Conservation (phyloP, 2,113 vertebrate species). For the Mugil cephalus region DNA sequence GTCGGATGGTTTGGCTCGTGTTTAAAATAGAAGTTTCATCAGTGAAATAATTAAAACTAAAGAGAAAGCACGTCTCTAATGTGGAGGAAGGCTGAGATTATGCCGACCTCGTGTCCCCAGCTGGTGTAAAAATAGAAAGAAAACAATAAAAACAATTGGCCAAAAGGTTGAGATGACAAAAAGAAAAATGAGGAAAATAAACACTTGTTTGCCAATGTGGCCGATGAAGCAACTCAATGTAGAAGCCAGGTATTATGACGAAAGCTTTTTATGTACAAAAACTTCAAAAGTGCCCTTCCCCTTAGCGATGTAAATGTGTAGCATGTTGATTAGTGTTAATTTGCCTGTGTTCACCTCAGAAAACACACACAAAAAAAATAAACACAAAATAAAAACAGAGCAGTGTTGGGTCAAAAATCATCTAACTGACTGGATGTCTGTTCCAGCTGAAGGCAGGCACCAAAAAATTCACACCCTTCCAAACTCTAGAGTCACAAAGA, state of each 20-base stretch:
- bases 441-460: conserved; percentile 72
- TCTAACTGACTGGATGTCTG: conserved; percentile 59
- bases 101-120: conserved; percentile 13
- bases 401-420: conserved; percentile 59
- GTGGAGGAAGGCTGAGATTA: conserved; percentile 43
- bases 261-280: conserved; percentile 65
- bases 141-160: conserved; percentile 29
- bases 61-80: not conserved
- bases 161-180: conserved; percentile 45
- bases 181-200: conserved; percentile 11
- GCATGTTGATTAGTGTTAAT: conserved; percentile 79
- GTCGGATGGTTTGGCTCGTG: conserved; percentile 36
- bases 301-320: conserved; percentile 40
- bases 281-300: conserved; percentile 56
- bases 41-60: conserved; percentile 17
- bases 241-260: conserved; percentile 44
- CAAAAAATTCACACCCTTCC: conserved; percentile 74
- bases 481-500: conserved; percentile 69
- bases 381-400: conserved; percentile 48
- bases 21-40: conserved; percentile 28
- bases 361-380: too few species aligned
- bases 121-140: conserved; percentile 23
- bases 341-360: conserved; percentile 47
- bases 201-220: conserved; percentile 55
- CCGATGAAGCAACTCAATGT: conserved; percentile 56